Base-by-base conservation (phyloP, 2,113 vertebrate species). In the Lipophrys pholis region DNA sequence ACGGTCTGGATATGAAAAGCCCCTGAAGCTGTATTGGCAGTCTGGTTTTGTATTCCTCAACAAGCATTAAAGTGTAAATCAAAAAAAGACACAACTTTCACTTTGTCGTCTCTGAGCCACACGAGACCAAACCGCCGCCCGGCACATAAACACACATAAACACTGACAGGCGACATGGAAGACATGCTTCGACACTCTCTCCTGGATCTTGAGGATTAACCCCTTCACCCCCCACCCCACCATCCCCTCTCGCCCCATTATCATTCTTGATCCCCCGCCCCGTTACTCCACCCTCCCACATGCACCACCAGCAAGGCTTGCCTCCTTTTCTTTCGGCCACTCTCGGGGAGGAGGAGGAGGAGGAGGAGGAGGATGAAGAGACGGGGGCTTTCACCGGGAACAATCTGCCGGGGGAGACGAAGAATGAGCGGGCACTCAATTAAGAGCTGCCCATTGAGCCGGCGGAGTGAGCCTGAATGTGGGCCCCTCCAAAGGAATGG, bases 391-490 rank as follows among this genome's bases (percentile, higher is more conserved):
- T 90, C 86, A 74, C 69, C 92, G 74, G 89, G 92, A 95, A 95
- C 94, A 94, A 95, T 94, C 94, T 83, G 89, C 79, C 93, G 93
- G 91, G 21, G 88, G 92, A 91, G 91, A 82, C 87, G 83, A 93
- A 94, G 93, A 96, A 95, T 94, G 94, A 95, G 93, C 93, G 93
- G 94, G 94, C 94, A 96, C 96, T 96, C 95, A 96, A 96, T 96
- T 96, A 96, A 96, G 95, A 91, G 93, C 93, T 95, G 94, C 95
- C 95, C 95, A 96, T 95, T 96, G 95, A 96, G 78, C 75, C 81
- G 35, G 76, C 70, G 40, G 92, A 91, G 92, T 90, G 14, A 87
- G 78, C 81, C 84, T 96, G 93, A 96, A 96, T 95, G 93, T 76
- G 80, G 93, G 93, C 89, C 94, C 93, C 82, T 94, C 94, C 93